Base-by-base conservation (phyloP, 2,797 vertebrate species). In the Odontamblyopus lacepedii region DNA sequence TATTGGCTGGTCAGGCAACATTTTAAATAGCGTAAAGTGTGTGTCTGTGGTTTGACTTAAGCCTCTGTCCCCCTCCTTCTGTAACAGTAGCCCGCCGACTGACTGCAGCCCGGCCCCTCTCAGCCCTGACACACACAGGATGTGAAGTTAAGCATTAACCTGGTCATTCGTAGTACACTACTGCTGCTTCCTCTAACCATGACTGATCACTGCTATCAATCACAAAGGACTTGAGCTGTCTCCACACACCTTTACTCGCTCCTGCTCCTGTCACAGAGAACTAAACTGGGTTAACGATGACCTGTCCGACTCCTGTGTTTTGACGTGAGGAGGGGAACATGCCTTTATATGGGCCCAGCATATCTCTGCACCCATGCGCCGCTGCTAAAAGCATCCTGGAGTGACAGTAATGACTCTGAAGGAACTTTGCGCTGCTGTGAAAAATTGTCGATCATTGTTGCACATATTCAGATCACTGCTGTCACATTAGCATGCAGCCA, bases 321-420 rank as follows among this genome's bases (percentile, higher is more conserved):
- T 71, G 64, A 82, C 61, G 2, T 76, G 62, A 66, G 66, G 70
- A 62, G 64, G 67, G 79, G 78, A 83, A 71, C 63, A 74, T 29
- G 65, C 29, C 67, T 50, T 62, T 15, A 48, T 67, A 55, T 67
- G 73, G 67, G 78, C 66, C 50, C 48, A 55, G 50, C 48, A 72
- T 70, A 71, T 62, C 48, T 75, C 30, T 63, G 66, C 27, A 44
- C 18, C 16, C 71, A 71, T 68, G 59, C 38, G 57, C 64, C 29
- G 65, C 26, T 55, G 69, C 76, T 79, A 50, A 80, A 76, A 76
- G 75, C 76, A 61, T 73, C 64, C 69, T 63, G 64, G 81, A 88
- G 77, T 87, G 83, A 87, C 87, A 89, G 80, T 87, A 90, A 90
- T 89, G 81, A 86, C 80, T 88, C 83, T 91, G 84, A 91, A 83